Evolutionary conservation across 1,140 invertebrate genomes (phyloP).

Genomic region (Drosophila micromelanica): DNA sequence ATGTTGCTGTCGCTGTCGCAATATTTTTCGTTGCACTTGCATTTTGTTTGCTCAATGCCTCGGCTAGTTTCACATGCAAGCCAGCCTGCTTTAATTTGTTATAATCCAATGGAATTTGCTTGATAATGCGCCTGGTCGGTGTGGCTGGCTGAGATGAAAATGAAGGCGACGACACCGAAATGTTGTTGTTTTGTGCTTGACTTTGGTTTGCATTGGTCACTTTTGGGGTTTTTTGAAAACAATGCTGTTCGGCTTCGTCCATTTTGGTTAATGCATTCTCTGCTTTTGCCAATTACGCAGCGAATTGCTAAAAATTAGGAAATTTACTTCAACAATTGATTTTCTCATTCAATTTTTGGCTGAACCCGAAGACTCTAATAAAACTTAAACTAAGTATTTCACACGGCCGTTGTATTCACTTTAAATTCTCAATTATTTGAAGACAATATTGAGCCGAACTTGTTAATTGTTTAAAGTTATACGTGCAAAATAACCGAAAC

Average conservation of each 20-base stretch:
- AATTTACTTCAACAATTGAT: slow-evolving; percentile 14
- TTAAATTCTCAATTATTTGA: not conserved
- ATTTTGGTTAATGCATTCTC: slow-evolving; percentile 6
- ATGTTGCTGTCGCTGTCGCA: slow-evolving; percentile 18
- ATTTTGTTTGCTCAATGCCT: slow-evolving; percentile 64
- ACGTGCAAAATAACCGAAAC: slow-evolving; percentile 33
- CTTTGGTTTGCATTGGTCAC: slow-evolving; percentile 2
- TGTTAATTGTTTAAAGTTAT: not conserved
- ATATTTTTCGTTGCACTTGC: slow-evolving; percentile 3
- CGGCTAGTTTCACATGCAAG: slow-evolving; percentile 69
- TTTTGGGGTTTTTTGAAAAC: slow-evolving; percentile 26
- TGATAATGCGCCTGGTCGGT: slow-evolving; percentile 55
- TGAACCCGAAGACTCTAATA: not conserved
- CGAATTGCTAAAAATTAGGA: slow-evolving; percentile 13
- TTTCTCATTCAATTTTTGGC: not conserved
- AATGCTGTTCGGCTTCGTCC: slow-evolving; percentile 14
- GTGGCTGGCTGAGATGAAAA: slow-evolving; percentile 7
- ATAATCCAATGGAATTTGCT: slow-evolving; percentile 68
- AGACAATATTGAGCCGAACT: not conserved
- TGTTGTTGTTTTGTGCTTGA: slow-evolving; percentile 21
- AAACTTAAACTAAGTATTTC: not conserved
- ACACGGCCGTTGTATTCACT: not conserved
- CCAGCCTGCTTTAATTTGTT: slow-evolving; percentile 70
- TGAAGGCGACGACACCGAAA: not conserved
- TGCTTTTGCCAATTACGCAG: slow-evolving; percentile 34